Percentiles rank a stretch among this genome's conserved stretches.
phyloP scores from a whole-genome alignment of 2,113 vertebrate genomes.

The Gymnocephalus cernua region DNA sequence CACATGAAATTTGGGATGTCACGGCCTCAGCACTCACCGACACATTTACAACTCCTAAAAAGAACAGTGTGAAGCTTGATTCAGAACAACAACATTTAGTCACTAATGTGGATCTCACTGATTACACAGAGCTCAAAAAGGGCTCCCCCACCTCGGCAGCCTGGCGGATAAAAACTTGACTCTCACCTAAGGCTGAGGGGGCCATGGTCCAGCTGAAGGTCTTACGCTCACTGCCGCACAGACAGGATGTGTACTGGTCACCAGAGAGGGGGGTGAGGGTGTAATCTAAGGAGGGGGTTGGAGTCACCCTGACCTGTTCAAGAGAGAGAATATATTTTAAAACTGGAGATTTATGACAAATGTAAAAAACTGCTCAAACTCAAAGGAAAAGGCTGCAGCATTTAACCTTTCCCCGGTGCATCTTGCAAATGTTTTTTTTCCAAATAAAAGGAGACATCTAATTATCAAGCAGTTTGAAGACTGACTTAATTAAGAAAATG shows the following conservation, averaged over 20 bases:
- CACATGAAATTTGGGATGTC: slow-evolving; percentile 75
- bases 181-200: slow-evolving; percentile 82
- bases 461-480: no score
- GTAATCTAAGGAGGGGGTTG: slow-evolving; percentile 78
- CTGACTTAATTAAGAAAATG: no score
- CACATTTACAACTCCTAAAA: slow-evolving; percentile 84
- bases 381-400: no score
- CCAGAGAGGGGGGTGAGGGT: slow-evolving; percentile 73
- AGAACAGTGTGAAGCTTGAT: neutral
- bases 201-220: slow-evolving; percentile 81
- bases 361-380: no score
- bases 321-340: slow-evolving; percentile 30
- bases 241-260: slow-evolving; percentile 79
- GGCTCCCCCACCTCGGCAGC: neutral
- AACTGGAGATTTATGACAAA: neutral
- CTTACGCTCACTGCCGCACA: slow-evolving; percentile 78
- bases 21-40: slow-evolving; percentile 85
- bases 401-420: no score
- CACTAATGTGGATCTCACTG: neutral
- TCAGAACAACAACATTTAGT: neutral
- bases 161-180: neutral
- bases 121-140: neutral
- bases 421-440: no score
- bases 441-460: no score
- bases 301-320: slow-evolving; percentile 79